phyloP scores from a whole-genome alignment of 1,140 invertebrate genomes.

The Whitmania pigra region DNA sequence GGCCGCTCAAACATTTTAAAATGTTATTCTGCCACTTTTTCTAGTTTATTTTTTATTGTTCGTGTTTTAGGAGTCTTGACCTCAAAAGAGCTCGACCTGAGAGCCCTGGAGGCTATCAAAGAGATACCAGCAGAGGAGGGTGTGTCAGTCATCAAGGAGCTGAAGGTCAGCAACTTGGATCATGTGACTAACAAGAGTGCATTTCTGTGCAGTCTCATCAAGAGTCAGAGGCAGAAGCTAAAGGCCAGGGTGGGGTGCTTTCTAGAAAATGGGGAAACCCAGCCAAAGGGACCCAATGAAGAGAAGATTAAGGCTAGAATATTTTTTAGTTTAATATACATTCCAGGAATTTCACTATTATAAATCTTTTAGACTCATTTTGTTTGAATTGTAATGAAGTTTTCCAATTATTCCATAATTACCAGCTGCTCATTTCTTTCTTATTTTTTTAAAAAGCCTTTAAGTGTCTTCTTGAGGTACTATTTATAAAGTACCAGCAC shows the following conservation, averaged over 20 bases:
- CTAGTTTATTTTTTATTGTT: too few relatives aligned
- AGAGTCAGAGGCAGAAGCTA: slow-evolving; percentile 80
- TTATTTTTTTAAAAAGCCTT: background rate
- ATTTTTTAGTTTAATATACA: too few relatives aligned
- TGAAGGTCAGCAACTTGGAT: slow-evolving; percentile 88
- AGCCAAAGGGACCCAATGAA: background rate
- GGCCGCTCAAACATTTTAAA: too few relatives aligned
- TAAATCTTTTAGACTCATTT: background rate
- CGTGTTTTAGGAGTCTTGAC: slow-evolving; percentile 60
- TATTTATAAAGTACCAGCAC: too few relatives aligned
- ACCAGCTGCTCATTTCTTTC: background rate
- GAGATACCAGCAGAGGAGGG: slow-evolving; percentile 91
- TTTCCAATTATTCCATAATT: background rate
- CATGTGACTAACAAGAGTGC: slow-evolving; percentile 97
- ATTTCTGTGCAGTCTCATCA: slow-evolving; percentile 93
- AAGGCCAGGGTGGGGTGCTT: too few relatives aligned
- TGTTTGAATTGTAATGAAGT: background rate
- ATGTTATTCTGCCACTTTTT: slow-evolving; percentile 12
- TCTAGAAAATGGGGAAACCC: background rate
- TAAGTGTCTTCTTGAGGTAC: too few relatives aligned
- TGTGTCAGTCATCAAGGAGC: slow-evolving; percentile 81
- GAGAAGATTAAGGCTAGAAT: background rate
- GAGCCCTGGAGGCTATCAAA: slow-evolving; percentile 86
- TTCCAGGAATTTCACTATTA: too few relatives aligned
- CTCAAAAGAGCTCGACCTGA: slow-evolving; percentile 83